phyloP scores from a whole-genome alignment of 2,797 vertebrate genomes.

The Danio kyathit region DNA sequence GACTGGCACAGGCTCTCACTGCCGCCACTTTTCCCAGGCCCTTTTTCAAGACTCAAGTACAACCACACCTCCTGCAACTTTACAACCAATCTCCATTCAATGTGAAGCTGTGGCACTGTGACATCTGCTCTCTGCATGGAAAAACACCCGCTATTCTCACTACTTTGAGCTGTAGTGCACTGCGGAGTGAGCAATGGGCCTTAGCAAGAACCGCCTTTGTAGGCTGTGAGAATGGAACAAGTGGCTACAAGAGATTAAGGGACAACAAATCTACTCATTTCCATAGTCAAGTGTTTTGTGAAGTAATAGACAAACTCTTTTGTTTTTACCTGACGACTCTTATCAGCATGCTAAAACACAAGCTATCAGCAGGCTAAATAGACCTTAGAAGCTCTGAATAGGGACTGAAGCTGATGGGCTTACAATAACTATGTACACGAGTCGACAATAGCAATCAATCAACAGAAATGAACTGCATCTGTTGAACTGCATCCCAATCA shows the following conservation, averaged over 20 bases:
- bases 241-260: background rate
- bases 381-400: too few species aligned
- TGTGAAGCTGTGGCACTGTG: background rate
- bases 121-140: background rate
- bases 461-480: too few species aligned
- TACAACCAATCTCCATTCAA: slow-evolving; percentile 28
- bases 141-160: background rate
- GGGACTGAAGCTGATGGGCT: too few species aligned
- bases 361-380: too few species aligned
- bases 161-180: background rate
- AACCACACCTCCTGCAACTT: slow-evolving; percentile 52
- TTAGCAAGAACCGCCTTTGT: background rate
- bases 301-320: background rate
- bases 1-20: slow-evolving; percentile 66
- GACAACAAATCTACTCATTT: background rate
- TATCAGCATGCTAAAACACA: background rate
- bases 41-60: slow-evolving; percentile 54
- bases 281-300: background rate
- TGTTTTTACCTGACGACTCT: background rate
- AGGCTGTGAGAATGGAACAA: slow-evolving; percentile 1
- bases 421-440: too few species aligned
- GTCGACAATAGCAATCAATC: too few species aligned
- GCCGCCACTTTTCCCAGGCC: slow-evolving; percentile 66
- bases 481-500: too few species aligned
- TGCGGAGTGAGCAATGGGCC: background rate